Evolutionary conservation across 2,888 invertebrate genomes (phyloP).

Genomic region (Tetragonula carbonaria): DNA sequence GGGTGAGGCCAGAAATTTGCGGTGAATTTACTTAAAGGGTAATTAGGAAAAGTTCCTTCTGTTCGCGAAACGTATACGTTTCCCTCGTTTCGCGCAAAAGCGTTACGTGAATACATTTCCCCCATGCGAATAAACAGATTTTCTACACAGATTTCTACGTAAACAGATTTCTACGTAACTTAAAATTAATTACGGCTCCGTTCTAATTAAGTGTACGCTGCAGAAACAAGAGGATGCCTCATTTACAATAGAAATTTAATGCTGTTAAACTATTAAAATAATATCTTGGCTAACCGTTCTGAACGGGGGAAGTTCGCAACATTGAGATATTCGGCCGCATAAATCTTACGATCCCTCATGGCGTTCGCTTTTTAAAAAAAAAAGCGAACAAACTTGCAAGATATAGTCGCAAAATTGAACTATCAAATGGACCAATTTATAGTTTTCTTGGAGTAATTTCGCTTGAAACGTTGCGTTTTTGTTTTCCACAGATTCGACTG

Average conservation of each 20-base stretch:
- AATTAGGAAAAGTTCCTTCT: neutral
- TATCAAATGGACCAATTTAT: no score
- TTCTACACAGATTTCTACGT: neutral
- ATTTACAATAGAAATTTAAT: constrained; percentile 1
- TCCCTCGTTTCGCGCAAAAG: neutral
- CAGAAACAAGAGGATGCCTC: neutral
- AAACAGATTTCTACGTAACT: neutral
- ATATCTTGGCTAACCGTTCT: neutral
- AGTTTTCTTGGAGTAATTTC: no score
- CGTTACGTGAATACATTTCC: neutral
- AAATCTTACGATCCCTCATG: neutral
- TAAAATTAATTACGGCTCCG: neutral
- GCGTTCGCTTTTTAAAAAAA: no score
- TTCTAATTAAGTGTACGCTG: constrained; percentile 2
- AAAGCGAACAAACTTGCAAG: no score
- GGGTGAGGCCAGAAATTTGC: neutral
- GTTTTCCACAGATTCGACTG: no score
- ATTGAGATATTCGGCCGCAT: neutral
- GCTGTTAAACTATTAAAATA: neutral
- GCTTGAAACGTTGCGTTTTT: no score
- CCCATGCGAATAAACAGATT: constrained; percentile 2
- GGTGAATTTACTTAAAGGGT: neutral
- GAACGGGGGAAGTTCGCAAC: neutral
- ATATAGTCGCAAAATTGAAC: no score
- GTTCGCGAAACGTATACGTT: neutral